These are phyloP conservation scores for Pristionchus pacificus DNA, from an alignment of 1,140 invertebrate species.

Conservation along the genomic window DNA sequence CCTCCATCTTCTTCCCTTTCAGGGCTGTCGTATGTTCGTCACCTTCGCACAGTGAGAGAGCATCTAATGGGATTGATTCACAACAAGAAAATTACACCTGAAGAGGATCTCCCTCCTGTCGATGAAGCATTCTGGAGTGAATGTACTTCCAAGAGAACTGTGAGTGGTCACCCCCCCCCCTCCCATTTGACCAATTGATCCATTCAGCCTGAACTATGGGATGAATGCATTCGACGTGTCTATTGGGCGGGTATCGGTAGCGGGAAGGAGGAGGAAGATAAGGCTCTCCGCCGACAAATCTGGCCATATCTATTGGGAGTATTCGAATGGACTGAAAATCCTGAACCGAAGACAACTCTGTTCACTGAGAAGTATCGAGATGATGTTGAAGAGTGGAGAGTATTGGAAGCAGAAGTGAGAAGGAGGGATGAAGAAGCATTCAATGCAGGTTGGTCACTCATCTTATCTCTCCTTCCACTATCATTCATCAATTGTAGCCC, in stretches of 20 bases:
- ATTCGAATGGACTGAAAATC: constrained; percentile 73
- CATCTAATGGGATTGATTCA: constrained; percentile 84
- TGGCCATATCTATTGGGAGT: constrained; percentile 81
- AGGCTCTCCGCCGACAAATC: constrained; percentile 68
- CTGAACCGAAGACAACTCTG: constrained; percentile 67
- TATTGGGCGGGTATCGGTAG: constrained; percentile 84
- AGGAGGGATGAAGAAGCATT: constrained; percentile 72
- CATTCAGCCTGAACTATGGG: constrained; percentile 41
- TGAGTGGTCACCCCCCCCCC: constrained; percentile 15
- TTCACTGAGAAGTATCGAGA: constrained; percentile 68
- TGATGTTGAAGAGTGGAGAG: constrained; percentile 84
- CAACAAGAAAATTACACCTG: constrained; percentile 27
- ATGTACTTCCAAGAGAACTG: constrained; percentile 40
- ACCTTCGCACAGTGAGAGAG: constrained; percentile 81
- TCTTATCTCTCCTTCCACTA: not conserved
- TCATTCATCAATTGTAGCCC: not conserved
- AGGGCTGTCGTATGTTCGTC: constrained; percentile 82
- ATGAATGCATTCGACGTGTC: constrained; percentile 74
- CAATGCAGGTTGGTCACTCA: constrained; percentile 38
- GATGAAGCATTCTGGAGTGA: constrained; percentile 47
- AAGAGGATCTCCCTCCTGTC: constrained; percentile 39
- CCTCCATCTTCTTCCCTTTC: constrained; percentile 14
- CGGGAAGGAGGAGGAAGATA: constrained; percentile 58
- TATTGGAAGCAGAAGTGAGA: constrained; percentile 82
- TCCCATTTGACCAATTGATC: constrained; percentile 18